Evolutionary conservation across 2,888 invertebrate genomes (phyloP), one percentile per base, ranked within the genome.

Genomic region (Brenthis hecate): DNA sequence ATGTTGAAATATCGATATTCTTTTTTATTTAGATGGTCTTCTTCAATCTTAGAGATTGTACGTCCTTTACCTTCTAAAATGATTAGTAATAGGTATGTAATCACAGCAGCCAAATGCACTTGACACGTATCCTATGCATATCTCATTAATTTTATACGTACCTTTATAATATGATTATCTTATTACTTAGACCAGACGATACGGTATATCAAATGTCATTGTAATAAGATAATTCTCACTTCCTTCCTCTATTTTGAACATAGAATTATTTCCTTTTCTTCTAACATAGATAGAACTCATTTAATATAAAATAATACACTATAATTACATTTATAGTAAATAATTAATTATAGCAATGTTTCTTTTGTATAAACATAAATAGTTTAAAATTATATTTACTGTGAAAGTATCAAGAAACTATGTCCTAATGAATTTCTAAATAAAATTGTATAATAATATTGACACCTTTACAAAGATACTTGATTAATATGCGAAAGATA

Each of bases 51-150:
- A 72, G 70, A 72, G 73, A 73, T 65, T 70, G 73, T 72, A 56
- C 65, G 73, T 73, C 70, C 70, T 73, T 73, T 73, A 69, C 73
- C 73, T 73, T 72, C 70, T 70, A 67, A 66, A 58, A 55, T 66
- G 63, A 68, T 72, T 65, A 73, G 66, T 68, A 66, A 68, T 60
- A 50, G 62, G 58, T 50, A 48, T 65, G 66, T 65, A 65, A 65
- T 62, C 51, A 36, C 50, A 43, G 56, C 51, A 43, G 51, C 57
- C 28, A 14, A 58, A 56, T 60, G 68, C 13, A 65, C 57, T 54
- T 50, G 56, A 36, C 57, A 68, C 48, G 43, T 14, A 16, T 57
- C 50, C 19, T 51, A 58, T 36, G 23, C 36, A 36, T 43, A 50
- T 57, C 16, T 58, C 13, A 54, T 58, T 56, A 43, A n/a, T 36